Conservation (phyloP, 37 sponge, comb jelly and placozoan species). For the Bolinopsis microptera region DNA sequence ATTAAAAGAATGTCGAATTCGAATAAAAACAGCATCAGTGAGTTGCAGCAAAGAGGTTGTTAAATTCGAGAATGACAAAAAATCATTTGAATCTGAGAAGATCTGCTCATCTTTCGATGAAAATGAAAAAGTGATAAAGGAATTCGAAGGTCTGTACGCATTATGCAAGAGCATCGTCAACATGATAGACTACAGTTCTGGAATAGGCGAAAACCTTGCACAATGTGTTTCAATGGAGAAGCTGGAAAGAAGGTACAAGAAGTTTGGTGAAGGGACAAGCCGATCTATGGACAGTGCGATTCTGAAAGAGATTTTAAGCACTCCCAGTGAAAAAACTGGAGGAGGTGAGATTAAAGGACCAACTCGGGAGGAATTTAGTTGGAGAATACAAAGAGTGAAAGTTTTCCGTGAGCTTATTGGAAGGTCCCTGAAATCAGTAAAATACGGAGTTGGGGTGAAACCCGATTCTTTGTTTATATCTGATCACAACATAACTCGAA, state of each 20-base stretch:
- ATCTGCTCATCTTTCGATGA: too few species aligned
- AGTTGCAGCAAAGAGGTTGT: background rate
- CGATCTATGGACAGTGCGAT: background rate
- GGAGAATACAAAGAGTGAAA: background rate
- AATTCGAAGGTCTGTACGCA: constrained; percentile 1
- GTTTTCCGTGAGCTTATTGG: background rate
- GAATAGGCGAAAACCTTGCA: background rate
- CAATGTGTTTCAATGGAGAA: constrained; percentile 39
- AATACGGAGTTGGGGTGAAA: constrained; percentile 36
- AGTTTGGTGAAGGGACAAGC: background rate
- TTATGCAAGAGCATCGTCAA: background rate
- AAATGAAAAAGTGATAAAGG: background rate
- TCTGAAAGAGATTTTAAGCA: background rate
- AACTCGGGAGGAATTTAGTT: background rate
- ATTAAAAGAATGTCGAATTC: background rate
- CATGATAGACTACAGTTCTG: constrained; percentile 12
- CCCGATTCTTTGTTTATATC: background rate
- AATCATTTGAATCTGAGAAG: background rate
- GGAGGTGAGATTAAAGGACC: background rate
- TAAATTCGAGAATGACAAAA: background rate
- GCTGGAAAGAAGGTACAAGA: background rate
- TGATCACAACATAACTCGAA: background rate
- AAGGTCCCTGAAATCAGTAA: background rate
- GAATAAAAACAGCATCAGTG: background rate
- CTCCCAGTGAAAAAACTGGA: background rate